Percentiles rank a stretch among this genome's conserved stretches.
phyloP scores from a whole-genome alignment of 2,113 vertebrate species.

The Strigops habroptila region DNA sequence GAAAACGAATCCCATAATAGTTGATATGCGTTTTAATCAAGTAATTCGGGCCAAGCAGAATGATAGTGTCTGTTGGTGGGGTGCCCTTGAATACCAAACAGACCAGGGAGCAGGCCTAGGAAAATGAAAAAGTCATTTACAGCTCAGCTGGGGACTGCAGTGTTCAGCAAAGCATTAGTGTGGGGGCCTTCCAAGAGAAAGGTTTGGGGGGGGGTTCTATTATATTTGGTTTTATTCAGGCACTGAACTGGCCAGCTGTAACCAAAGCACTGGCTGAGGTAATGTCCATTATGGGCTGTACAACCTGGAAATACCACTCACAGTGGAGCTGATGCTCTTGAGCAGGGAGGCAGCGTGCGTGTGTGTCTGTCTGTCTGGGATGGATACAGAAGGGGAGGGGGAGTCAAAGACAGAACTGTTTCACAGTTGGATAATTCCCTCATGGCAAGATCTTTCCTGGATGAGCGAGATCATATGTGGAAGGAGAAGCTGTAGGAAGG shows the following conservation, averaged over 20 bases:
- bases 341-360: not conserved
- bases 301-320: not conserved
- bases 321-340: not conserved
- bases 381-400: fast-evolving
- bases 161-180: slow-evolving; percentile 9
- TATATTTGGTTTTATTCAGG: not conserved
- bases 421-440: not conserved
- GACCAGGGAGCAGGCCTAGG: slow-evolving; percentile 55
- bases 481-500: not conserved
- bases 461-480: not conserved
- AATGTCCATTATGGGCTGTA: not conserved
- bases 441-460: not conserved
- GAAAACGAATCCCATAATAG: slow-evolving; percentile 73
- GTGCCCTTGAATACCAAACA: slow-evolving; percentile 78
- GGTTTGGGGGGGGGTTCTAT: not conserved
- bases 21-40: slow-evolving; percentile 83
- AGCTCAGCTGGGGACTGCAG: slow-evolving; percentile 75
- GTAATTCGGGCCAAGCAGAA: slow-evolving; percentile 73
- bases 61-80: slow-evolving; percentile 54
- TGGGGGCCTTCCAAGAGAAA: not conserved
- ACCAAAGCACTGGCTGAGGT: not conserved
- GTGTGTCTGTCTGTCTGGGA: not conserved
- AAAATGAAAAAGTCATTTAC: slow-evolving; percentile 82
- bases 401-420: not conserved
- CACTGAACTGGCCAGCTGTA: slow-evolving; percentile 57